A percentile compares a stretch with the other conserved stretches of the same genome.
Evolutionary conservation across 2,797 vertebrate species (phyloP).

Genomic region (Labeo calbasu): DNA sequence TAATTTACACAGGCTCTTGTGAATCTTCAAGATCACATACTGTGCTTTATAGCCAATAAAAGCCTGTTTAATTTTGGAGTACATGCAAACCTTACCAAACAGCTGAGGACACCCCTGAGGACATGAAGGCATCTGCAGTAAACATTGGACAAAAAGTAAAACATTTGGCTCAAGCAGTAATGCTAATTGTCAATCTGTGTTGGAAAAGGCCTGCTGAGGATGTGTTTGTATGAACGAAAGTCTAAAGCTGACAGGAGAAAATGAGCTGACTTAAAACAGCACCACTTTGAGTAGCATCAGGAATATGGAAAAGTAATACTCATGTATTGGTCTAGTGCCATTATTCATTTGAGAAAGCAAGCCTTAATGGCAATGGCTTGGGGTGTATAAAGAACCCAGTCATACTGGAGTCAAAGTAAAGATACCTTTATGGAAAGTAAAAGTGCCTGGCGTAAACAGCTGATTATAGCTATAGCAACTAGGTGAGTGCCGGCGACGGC

Average conservation of each 20-base stretch:
- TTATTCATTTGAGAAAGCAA: slow-evolving; percentile 16
- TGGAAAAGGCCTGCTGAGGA: slow-evolving; percentile 14
- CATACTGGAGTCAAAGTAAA: slow-evolving; percentile 26
- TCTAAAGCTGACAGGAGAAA: slow-evolving; percentile 22
- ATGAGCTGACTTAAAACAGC: slow-evolving; percentile 22
- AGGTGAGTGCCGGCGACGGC: neutral
- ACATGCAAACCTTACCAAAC: neutral
- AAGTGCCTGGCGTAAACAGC: neutral
- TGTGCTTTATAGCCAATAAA: neutral
- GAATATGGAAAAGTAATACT: slow-evolving; percentile 16
- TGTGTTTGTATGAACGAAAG: neutral
- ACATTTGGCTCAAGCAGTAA: neutral
- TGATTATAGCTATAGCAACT: slow-evolving; percentile 4
- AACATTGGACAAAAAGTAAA: slow-evolving; percentile 7
- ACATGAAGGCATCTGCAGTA: neutral
- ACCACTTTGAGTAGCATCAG: slow-evolving; percentile 8
- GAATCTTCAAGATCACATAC: neutral
- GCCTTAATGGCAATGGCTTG: neutral
- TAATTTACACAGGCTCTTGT: neutral
- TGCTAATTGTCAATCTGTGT: slow-evolving; percentile 1
- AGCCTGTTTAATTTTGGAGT: neutral
- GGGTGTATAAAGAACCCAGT: slow-evolving; percentile 11
- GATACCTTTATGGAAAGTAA: slow-evolving; percentile 17
- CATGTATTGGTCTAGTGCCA: slow-evolving; percentile 23
- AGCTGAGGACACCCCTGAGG: neutral